Conservation (phyloP, 2,888 invertebrate genomes). For the Dynastes grantii region DNA sequence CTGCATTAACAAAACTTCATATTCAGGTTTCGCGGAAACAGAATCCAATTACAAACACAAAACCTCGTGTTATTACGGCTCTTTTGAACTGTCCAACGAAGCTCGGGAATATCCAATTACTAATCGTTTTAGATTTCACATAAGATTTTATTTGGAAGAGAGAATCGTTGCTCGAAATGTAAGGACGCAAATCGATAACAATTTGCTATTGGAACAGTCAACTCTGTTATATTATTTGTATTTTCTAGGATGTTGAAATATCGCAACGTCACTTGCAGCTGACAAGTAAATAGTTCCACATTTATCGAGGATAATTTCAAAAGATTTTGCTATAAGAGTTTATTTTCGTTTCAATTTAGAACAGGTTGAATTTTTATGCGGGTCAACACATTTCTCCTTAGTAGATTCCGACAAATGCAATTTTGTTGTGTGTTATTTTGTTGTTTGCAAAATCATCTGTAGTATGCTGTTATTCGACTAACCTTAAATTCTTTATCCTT, state of each 20-base stretch:
- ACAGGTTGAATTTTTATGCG: neutral
- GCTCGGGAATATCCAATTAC: conserved; percentile 1
- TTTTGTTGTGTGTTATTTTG: too few species aligned
- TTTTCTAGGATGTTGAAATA: neutral
- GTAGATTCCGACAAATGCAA: too few species aligned
- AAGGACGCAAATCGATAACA: conserved; percentile 14
- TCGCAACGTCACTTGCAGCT: neutral
- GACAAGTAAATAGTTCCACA: conserved; percentile 1
- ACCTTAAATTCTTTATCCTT: too few species aligned
- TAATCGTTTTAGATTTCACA: neutral
- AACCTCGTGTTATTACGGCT: neutral
- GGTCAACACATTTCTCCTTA: too few species aligned
- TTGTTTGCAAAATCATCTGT: too few species aligned
- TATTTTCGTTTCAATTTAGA: neutral
- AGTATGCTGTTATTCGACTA: too few species aligned
- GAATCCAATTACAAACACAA: neutral
- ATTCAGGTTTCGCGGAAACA: neutral
- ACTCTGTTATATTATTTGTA: neutral
- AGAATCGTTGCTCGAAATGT: neutral
- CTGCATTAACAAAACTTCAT: too few species aligned
- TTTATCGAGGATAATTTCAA: neutral
- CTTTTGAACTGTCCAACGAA: neutral
- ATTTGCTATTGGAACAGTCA: conserved; percentile 15
- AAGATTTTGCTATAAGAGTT: neutral
- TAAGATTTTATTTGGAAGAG: conserved; percentile 18